These are phyloP conservation scores for Sebastes flavidus DNA, from an alignment of 2,797 vertebrate species.

Conservation along the genomic window DNA sequence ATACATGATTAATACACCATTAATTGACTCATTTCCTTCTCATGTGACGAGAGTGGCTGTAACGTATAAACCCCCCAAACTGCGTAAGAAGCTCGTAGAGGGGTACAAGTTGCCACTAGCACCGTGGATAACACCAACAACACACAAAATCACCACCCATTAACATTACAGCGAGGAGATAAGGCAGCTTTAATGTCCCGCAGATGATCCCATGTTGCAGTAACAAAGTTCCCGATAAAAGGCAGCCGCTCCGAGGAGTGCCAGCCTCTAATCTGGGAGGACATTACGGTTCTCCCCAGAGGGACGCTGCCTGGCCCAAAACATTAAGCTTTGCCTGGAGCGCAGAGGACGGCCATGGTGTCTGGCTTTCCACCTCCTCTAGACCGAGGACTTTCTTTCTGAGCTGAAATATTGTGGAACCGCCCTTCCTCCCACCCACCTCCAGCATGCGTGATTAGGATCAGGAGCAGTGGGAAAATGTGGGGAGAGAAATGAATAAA, in stretches of 20 bases:
- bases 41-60: neutral
- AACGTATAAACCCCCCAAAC: neutral
- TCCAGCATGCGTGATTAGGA: slow-evolving; percentile 61
- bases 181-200: slow-evolving; percentile 62
- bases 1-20: neutral
- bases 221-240: slow-evolving; percentile 68
- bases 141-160: slow-evolving; percentile 35
- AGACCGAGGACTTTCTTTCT: slow-evolving; percentile 45
- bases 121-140: slow-evolving; percentile 3
- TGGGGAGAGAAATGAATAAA: slow-evolving; percentile 55
- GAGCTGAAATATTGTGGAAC: slow-evolving; percentile 42
- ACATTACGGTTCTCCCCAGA: slow-evolving; percentile 63
- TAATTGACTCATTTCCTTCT: neutral
- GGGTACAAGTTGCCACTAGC: neutral
- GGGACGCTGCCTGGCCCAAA: slow-evolving; percentile 57
- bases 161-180: slow-evolving; percentile 58
- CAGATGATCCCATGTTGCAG: slow-evolving; percentile 70
- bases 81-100: neutral
- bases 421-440: slow-evolving; percentile 21
- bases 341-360: slow-evolving; percentile 37
- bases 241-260: slow-evolving; percentile 58
- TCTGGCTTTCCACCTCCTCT: slow-evolving; percentile 47
- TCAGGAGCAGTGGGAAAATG: slow-evolving; percentile 57
- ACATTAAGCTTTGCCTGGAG: slow-evolving; percentile 66
- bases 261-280: slow-evolving; percentile 70